Evolutionary conservation across 2,888 invertebrate genomes (phyloP), one percentile per base, ranked within the genome.

Genomic region (Drosophila neonasuta): DNA sequence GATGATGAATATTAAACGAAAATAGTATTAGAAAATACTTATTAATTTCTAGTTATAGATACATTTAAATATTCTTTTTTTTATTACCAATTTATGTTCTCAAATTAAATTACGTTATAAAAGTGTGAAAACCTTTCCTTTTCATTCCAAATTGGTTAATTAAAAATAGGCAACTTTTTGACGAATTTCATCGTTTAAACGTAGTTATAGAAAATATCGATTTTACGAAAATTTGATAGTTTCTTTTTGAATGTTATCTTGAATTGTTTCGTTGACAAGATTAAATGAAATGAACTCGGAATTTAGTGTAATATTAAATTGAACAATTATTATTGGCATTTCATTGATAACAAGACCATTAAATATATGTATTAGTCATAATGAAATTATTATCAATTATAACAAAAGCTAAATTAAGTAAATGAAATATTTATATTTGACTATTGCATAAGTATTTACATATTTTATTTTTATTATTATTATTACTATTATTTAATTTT

Each of bases 381-480:
- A 36, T 15, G n/a, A 10, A 24, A 45, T 29, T 34, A 34, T 24
- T 24, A 57, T 57, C n/a, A 48, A 57, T 41, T 48, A 48, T 41
- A 11, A 46, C 7, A 24, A 24, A 13, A 45, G 11, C 6, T 6
- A 6, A 17, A 20, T 30, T 44, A 20, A 30, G 39, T 29, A 61
- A 54, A 46, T 49, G 15, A 36, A 32, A 24, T 34, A 20, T 44
- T 49, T 34, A 39, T 46, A 56, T 56, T 52, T 68, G 10, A 54
- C 20, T 42, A 50, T 67, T 34, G 49, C 20, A 49, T 57, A 57
- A 55, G 34, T 51, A 39, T 48, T 49, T 29, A 3, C 4, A 36
- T 34, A 0, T n/a, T 11, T 6, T 1, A 1, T 36, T 36, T 36
- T n/a, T 11, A n/a, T n/a, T 36, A 2, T 5, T n/a, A n/a, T 36